Percentiles rank a stretch among this genome's conserved stretches.
These are phyloP conservation scores for Tetraneura akinire DNA, from an alignment of 1,140 invertebrate genomes.

Conservation along the genomic window DNA sequence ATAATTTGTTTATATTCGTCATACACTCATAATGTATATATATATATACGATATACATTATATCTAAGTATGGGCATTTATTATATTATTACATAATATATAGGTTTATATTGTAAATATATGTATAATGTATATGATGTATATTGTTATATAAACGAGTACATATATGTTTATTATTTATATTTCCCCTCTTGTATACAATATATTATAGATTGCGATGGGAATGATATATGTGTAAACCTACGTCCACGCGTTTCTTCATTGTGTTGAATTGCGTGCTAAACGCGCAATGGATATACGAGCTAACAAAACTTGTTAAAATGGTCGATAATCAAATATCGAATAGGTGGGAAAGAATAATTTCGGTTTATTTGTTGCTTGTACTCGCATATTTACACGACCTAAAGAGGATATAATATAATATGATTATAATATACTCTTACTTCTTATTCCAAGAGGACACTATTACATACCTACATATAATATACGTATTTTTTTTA, in stretches of 20 bases:
- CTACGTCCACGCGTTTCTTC: not conserved
- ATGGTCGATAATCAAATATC: slow-evolving; percentile 17
- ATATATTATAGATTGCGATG: not conserved
- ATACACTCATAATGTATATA: too few relatives aligned
- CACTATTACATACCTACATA: not conserved
- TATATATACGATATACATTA: too few relatives aligned
- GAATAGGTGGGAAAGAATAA: not conserved
- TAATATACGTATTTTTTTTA: not conserved
- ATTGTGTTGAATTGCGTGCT: slow-evolving; percentile 24
- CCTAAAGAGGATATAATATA: slow-evolving; percentile 32
- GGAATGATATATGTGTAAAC: not conserved
- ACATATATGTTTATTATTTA: slow-evolving; percentile 22
- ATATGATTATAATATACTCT: not conserved
- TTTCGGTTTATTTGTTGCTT: not conserved
- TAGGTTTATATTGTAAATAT: too few relatives aligned
- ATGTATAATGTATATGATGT: too few relatives aligned
- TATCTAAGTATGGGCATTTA: too few relatives aligned
- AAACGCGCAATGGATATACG: slow-evolving; percentile 18
- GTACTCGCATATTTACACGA: too few relatives aligned
- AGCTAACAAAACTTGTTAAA: slow-evolving; percentile 34
- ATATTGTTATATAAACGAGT: too few relatives aligned
- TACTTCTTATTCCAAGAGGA: slow-evolving; percentile 13
- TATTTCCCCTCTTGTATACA: not conserved
- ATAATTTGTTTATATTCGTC: too few relatives aligned
- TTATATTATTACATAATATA: too few relatives aligned